phyloP scores from a whole-genome alignment of 2,797 vertebrate species.

The Lophotriccus pileatus region DNA sequence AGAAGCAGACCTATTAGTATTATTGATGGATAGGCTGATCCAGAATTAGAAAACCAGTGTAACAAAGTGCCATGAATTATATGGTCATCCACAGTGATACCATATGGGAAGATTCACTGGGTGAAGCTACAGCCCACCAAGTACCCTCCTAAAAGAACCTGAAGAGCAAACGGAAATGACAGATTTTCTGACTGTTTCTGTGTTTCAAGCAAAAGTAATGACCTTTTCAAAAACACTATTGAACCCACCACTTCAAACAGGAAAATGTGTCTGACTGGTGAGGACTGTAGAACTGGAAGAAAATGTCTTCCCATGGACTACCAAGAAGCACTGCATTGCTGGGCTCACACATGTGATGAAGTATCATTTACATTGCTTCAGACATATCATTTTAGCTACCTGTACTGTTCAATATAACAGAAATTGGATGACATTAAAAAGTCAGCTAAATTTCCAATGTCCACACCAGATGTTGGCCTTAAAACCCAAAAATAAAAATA shows the following conservation, averaged over 20 bases:
- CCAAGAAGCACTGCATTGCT: background rate
- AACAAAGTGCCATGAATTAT: background rate
- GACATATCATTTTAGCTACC: background rate
- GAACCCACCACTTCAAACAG: background rate
- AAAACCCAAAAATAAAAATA: background rate
- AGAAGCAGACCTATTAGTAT: background rate
- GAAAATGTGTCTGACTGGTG: background rate
- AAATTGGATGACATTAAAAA: background rate
- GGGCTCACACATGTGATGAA: rapidly evolving
- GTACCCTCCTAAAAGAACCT: background rate
- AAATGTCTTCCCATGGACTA: background rate
- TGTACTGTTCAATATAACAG: background rate
- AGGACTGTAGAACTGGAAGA: background rate
- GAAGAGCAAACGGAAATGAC: background rate
- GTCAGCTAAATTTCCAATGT: background rate
- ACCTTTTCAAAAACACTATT: background rate
- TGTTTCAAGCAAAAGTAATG: background rate
- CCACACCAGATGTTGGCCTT: background rate
- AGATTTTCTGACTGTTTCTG: background rate
- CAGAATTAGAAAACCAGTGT: background rate
- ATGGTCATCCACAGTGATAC: background rate
- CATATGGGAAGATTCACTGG: background rate
- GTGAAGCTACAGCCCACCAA: background rate
- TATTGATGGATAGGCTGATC: background rate
- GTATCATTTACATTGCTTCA: background rate